phyloP scores from a whole-genome alignment of 2,888 invertebrate species.

The Morpho achilles region DNA sequence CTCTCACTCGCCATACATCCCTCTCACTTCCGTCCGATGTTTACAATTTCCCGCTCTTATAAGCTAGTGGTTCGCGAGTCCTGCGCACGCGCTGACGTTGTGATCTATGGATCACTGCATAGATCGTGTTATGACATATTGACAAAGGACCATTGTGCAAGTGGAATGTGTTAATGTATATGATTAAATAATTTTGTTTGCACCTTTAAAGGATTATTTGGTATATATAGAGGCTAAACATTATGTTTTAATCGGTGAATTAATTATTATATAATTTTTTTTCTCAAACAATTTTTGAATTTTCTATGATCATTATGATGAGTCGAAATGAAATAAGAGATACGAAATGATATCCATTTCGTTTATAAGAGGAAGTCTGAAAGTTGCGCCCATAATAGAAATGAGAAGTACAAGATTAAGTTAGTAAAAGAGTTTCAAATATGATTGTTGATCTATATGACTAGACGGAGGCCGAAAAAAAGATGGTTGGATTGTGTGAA shows the following conservation, averaged over 20 bases:
- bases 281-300: too few species aligned
- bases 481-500: too few species aligned
- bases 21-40: conserved; percentile 45
- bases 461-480: too few species aligned
- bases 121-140: conserved; percentile 28
- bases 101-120: conserved; percentile 29
- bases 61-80: conserved; percentile 42
- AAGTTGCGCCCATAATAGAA: too few species aligned
- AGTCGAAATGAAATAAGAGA: too few species aligned
- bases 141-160: conserved; percentile 38
- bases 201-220: conserved; percentile 28
- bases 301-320: too few species aligned
- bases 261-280: too few species aligned
- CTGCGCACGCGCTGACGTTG: conserved; percentile 48
- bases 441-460: too few species aligned
- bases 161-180: conserved; percentile 26
- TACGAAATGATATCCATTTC: too few species aligned
- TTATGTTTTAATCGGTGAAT: not conserved
- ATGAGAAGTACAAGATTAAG: too few species aligned
- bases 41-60: conserved; percentile 54
- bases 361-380: too few species aligned
- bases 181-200: conserved; percentile 36
- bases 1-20: conserved; percentile 37
- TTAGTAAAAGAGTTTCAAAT: too few species aligned
- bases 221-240: conserved; percentile 11